Evolutionary conservation across 2,888 invertebrate genomes (phyloP).

Genomic region (Rhyacophila evoluta): DNA sequence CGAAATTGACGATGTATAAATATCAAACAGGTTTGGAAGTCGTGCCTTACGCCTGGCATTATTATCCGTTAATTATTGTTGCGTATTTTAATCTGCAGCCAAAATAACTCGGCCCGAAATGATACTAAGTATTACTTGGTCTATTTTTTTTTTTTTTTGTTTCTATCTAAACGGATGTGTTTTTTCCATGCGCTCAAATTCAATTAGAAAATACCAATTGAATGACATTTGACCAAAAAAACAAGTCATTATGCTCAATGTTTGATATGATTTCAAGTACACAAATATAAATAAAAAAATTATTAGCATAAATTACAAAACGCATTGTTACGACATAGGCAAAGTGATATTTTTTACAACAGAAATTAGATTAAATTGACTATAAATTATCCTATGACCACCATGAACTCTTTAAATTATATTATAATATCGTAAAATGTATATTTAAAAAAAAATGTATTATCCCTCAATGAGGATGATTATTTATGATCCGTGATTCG

Average conservation of each 20-base stretch:
- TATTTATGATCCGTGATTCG: no score
- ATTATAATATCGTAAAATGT: no score
- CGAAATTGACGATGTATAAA: slow-evolving; percentile 24
- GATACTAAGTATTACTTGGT: neutral
- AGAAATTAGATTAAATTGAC: no score
- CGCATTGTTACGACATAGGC: neutral
- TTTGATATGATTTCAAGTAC: neutral
- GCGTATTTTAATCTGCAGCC: neutral
- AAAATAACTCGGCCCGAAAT: slow-evolving; percentile 1
- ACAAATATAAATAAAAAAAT: neutral
- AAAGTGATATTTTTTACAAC: no score
- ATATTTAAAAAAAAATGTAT: no score
- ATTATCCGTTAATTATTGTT: slow-evolving; percentile 14
- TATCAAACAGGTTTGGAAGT: slow-evolving; percentile 12
- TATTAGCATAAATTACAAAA: neutral
- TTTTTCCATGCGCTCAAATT: slow-evolving; percentile 10
- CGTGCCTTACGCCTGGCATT: slow-evolving; percentile 18
- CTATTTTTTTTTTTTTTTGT: neutral
- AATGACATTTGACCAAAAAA: neutral
- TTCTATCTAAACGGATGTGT: neutral
- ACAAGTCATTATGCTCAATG: neutral
- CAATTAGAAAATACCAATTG: slow-evolving; percentile 4
- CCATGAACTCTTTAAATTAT: no score
- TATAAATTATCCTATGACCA: no score
- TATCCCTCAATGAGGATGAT: no score